These are phyloP conservation scores for Peromyscus aztecus DNA, from an alignment of 2,797 vertebrate species.

Conservation along the genomic window DNA sequence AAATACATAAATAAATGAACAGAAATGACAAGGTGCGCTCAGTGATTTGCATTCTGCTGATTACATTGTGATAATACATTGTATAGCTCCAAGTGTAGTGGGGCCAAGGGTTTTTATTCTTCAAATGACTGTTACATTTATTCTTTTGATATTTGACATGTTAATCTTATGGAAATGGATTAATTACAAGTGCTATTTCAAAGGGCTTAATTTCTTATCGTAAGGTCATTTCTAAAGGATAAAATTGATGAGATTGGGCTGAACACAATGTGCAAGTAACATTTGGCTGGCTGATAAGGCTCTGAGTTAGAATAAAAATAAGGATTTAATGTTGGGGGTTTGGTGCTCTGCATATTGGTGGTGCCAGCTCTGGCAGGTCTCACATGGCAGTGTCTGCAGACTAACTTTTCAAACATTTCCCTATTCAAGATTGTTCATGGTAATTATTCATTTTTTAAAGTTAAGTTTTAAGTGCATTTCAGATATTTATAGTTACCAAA, in stretches of 20 bases:
- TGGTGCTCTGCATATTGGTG: constrained; percentile 38
- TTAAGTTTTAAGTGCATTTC: neutral
- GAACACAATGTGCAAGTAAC: constrained; percentile 76
- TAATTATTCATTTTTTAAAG: neutral
- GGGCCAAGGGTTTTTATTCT: constrained; percentile 72
- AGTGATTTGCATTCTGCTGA: constrained; percentile 58
- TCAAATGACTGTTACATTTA: constrained; percentile 74
- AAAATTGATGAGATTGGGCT: constrained; percentile 76
- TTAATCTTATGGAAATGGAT: constrained; percentile 87
- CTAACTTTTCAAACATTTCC: constrained; percentile 42
- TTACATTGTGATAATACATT: constrained; percentile 64
- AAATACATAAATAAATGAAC: constrained; percentile 56
- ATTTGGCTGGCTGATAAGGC: constrained; percentile 21
- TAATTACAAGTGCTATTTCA: constrained; percentile 88
- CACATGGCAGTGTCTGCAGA: neutral
- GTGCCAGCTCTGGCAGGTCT: neutral
- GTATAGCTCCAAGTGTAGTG: constrained; percentile 60
- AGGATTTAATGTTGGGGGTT: constrained; percentile 44
- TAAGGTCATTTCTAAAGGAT: constrained; percentile 85
- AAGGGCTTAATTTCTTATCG: constrained; percentile 82
- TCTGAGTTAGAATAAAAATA: neutral
- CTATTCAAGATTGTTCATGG: neutral
- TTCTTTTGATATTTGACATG: constrained; percentile 84
- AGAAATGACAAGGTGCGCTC: constrained; percentile 28
- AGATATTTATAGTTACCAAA: neutral